phyloP scores from a whole-genome alignment of 2,888 invertebrate genomes.

The Lacanobia oleracea region DNA sequence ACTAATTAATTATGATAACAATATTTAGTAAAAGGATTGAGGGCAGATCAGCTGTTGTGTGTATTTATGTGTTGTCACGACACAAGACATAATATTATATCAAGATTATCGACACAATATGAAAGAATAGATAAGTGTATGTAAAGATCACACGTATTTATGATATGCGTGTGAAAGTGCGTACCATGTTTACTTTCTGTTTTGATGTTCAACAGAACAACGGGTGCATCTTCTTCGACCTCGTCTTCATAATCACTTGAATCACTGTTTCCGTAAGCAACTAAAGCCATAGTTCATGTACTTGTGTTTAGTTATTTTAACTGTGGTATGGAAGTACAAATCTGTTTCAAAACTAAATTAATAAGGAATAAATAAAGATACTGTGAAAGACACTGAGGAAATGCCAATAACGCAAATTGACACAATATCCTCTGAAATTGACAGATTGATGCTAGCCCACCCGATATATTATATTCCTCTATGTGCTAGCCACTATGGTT shows the following conservation, averaged over 20 bases:
- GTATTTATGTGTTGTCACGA: too few species aligned
- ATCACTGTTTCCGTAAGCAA: slow-evolving; percentile 91
- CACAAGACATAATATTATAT: too few species aligned
- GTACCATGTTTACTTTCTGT: slow-evolving; percentile 59
- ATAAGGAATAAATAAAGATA: not conserved
- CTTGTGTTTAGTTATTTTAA: not conserved
- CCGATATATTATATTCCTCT: too few species aligned
- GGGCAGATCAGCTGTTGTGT: not conserved
- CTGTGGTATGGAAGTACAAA: not conserved
- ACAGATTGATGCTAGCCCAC: not conserved
- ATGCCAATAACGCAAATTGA: not conserved
- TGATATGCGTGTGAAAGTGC: not conserved
- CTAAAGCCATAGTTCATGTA: slow-evolving; percentile 89
- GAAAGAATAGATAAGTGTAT: not conserved
- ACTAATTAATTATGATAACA: not conserved
- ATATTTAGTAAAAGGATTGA: not conserved
- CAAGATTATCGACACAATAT: too few species aligned
- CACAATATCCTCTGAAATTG: not conserved
- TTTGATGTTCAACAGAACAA: slow-evolving; percentile 71
- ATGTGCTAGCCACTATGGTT: not conserved
- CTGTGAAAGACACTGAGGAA: too few species aligned
- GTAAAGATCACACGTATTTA: not conserved
- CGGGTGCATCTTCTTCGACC: slow-evolving; percentile 67
- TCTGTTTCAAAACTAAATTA: not conserved
- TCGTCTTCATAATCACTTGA: slow-evolving; percentile 84